Percentiles rank a stretch among this genome's conserved stretches.
phyloP scores from a whole-genome alignment of 2,113 vertebrate species.

The Ictalurus punctatus region DNA sequence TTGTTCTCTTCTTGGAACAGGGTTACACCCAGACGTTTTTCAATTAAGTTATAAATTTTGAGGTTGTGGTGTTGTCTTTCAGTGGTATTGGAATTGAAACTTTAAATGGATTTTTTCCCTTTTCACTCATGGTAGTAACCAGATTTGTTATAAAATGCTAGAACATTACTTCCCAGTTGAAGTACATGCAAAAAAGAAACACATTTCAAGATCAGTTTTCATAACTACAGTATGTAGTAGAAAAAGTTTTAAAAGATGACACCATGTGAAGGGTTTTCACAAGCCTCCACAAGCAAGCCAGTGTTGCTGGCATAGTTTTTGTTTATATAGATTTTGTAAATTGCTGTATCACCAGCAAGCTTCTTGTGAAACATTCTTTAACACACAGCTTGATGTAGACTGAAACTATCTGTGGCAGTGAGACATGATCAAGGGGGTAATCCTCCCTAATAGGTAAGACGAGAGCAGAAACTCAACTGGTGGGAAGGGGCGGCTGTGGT shows the following conservation, averaged over 20 bases:
- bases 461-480: conserved; percentile 29
- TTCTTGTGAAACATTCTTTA: not conserved
- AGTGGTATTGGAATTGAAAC: not conserved
- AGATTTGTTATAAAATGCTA: not conserved
- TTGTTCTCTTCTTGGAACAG: no score
- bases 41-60: not conserved
- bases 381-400: not conserved
- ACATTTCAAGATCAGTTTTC: not conserved
- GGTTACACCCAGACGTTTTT: no score
- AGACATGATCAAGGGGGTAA: conserved; percentile 36
- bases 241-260: not conserved
- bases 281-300: not conserved
- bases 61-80: not conserved
- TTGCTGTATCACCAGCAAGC: conserved; percentile 2
- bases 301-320: not conserved
- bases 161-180: not conserved
- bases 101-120: not conserved
- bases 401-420: conserved; percentile 15
- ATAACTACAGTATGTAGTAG: not conserved
- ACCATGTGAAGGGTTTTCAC: not conserved
- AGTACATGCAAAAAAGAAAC: not conserved
- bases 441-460: conserved; percentile 39
- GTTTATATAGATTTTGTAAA: not conserved
- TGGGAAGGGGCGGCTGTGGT: conserved; percentile 15
- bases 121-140: not conserved